These are phyloP conservation scores for Bombyx mandarina DNA, from an alignment of 1,140 invertebrate genomes.

Conservation along the genomic window DNA sequence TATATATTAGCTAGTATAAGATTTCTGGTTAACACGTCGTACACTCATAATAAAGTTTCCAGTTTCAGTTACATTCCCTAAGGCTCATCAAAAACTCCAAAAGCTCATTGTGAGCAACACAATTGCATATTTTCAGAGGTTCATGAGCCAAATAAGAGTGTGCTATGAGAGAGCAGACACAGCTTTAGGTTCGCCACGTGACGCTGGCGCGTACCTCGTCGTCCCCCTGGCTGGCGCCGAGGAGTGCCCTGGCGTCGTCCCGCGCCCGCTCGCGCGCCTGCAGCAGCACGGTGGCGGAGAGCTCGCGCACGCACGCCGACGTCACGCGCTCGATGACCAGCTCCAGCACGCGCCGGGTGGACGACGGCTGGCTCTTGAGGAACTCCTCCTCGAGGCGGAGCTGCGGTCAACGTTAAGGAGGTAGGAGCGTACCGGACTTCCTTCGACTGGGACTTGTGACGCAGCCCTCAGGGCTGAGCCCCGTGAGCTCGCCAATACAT, in stretches of 20 bases:
- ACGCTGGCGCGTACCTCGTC: not conserved
- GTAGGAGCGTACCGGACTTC: too few relatives aligned
- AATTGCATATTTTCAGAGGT: too few relatives aligned
- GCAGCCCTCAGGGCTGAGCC: too few relatives aligned
- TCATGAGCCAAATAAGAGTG: not conserved
- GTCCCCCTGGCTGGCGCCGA: not conserved
- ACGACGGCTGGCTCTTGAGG: conserved; percentile 46
- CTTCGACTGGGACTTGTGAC: too few relatives aligned
- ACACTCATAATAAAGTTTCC: too few relatives aligned
- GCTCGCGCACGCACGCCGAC: conserved; percentile 30
- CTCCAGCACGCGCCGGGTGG: conserved; percentile 42
- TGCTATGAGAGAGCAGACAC: not conserved
- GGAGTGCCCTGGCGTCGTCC: conserved; percentile 7
- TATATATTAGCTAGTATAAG: too few relatives aligned
- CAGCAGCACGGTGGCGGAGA: conserved; percentile 18
- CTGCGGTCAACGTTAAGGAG: conserved; percentile 12
- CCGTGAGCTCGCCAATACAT: too few relatives aligned
- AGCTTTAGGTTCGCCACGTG: not conserved
- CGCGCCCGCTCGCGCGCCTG: conserved; percentile 14
- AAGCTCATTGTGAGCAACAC: too few relatives aligned
- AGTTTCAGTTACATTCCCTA: too few relatives aligned
- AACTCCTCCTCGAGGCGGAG: conserved; percentile 48
- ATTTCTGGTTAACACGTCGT: too few relatives aligned
- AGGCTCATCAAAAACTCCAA: too few relatives aligned
- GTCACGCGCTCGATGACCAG: conserved; percentile 44